Conservation (phyloP, 2,113 vertebrate species). For the Anarrhichthys ocellatus region DNA sequence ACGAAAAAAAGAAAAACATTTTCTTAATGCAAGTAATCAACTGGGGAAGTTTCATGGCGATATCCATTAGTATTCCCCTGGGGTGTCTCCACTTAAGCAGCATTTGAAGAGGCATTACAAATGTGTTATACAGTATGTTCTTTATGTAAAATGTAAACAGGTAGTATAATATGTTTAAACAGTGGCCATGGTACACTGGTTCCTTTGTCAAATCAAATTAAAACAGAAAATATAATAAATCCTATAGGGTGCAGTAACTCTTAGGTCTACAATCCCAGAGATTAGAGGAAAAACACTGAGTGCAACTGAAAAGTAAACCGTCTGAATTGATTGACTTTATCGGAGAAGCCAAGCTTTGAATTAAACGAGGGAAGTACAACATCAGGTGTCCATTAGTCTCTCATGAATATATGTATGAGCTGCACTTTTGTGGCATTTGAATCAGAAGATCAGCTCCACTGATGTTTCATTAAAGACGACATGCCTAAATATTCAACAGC, state of each 20-base stretch:
- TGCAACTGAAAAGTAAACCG: slow-evolving; percentile 16
- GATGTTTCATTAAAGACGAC: slow-evolving; percentile 30
- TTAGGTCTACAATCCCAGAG: neutral
- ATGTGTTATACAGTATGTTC: neutral
- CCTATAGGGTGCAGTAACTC: neutral
- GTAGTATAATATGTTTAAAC: neutral
- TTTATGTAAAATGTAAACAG: neutral
- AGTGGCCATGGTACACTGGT: neutral
- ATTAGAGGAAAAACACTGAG: slow-evolving; percentile 3
- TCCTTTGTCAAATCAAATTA: neutral
- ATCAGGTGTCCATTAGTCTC: slow-evolving; percentile 29
- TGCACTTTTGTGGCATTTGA: slow-evolving; percentile 26
- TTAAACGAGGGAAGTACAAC: slow-evolving; percentile 43
- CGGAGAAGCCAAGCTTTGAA: slow-evolving; percentile 21
- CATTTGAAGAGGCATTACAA: neutral
- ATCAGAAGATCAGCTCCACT: slow-evolving; percentile 9
- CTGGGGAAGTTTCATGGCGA: too few relatives aligned
- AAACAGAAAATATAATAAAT: neutral
- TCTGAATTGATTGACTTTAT: neutral
- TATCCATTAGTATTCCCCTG: too few relatives aligned
- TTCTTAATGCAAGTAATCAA: too few relatives aligned
- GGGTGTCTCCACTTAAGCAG: neutral
- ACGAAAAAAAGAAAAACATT: too few relatives aligned
- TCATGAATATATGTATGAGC: slow-evolving; percentile 52
- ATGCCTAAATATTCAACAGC: slow-evolving; percentile 37